A percentile compares a stretch with the other conserved stretches of the same genome.
Conservation (phyloP, 1,140 invertebrate genomes). For the Riptortus pedestris region DNA sequence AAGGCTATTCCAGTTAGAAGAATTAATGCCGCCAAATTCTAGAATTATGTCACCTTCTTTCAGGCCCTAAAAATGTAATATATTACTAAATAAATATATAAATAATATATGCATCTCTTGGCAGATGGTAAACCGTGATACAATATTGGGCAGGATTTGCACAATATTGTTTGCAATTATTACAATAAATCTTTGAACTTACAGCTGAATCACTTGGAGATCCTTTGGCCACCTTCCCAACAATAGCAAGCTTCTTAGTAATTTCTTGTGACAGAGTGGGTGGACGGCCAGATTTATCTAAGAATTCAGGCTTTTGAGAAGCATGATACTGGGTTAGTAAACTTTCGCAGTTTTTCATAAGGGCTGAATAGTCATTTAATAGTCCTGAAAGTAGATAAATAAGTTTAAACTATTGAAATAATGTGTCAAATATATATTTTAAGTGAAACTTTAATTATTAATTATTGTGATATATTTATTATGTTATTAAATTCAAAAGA, state of each 20-base stretch:
- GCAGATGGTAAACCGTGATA: not conserved
- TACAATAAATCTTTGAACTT: not conserved
- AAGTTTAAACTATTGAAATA: too few relatives aligned
- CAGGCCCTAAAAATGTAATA: not conserved
- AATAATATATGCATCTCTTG: not conserved
- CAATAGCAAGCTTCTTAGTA: not conserved
- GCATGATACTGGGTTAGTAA: too few relatives aligned
- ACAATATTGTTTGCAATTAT: not conserved
- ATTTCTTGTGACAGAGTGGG: not conserved
- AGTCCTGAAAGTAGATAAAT: too few relatives aligned
- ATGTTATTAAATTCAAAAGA: not conserved
- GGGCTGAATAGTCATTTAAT: too few relatives aligned
- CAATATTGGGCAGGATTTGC: not conserved
- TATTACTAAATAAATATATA: not conserved
- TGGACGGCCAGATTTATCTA: too few relatives aligned
- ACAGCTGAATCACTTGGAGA: slow-evolving; percentile 3
- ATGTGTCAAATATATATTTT: too few relatives aligned
- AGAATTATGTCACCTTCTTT: not conserved
- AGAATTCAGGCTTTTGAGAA: too few relatives aligned
- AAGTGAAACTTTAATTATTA: too few relatives aligned
- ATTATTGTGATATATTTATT: too few relatives aligned
- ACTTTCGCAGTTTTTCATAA: too few relatives aligned
- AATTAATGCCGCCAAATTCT: not conserved
- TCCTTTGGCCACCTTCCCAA: not conserved
- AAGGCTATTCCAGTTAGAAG: not conserved